Conservation (phyloP, 2,888 invertebrate genomes). For the Creontiades dilutus region DNA sequence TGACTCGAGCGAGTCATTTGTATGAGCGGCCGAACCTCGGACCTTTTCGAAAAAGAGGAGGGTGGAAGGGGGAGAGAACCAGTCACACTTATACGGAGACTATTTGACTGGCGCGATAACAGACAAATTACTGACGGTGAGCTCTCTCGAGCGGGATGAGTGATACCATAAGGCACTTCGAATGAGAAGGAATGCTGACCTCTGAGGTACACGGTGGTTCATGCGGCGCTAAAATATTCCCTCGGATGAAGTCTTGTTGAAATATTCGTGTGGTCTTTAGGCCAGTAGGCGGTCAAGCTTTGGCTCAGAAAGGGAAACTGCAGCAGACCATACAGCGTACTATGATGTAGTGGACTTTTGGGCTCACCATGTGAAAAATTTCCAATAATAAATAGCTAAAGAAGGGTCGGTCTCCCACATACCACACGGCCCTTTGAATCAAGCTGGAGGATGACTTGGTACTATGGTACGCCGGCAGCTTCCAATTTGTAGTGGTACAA, state of each 20-base stretch:
- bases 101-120: constrained; percentile 59
- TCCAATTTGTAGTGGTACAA: too few relatives aligned
- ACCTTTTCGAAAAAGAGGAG: not conserved
- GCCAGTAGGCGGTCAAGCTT: too few relatives aligned
- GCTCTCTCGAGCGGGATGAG: constrained; percentile 17
- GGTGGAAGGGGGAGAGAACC: constrained; percentile 30
- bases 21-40: constrained; percentile 12
- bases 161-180: not conserved
- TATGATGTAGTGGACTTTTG: too few relatives aligned
- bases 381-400: too few relatives aligned
- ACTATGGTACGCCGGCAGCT: too few relatives aligned
- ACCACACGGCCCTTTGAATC: too few relatives aligned
- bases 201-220: not conserved
- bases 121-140: constrained; percentile 61
- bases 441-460: too few relatives aligned
- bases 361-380: too few relatives aligned
- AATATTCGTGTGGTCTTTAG: not conserved
- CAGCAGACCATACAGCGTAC: too few relatives aligned
- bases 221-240: constrained; percentile 12
- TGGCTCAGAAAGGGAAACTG: too few relatives aligned
- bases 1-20: constrained; percentile 49
- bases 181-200: constrained; percentile 5
- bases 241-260: not conserved
- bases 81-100: constrained; percentile 44
- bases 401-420: too few relatives aligned